phyloP scores from a whole-genome alignment of 2,888 invertebrate genomes.

The Leptopterna dolabrata region DNA sequence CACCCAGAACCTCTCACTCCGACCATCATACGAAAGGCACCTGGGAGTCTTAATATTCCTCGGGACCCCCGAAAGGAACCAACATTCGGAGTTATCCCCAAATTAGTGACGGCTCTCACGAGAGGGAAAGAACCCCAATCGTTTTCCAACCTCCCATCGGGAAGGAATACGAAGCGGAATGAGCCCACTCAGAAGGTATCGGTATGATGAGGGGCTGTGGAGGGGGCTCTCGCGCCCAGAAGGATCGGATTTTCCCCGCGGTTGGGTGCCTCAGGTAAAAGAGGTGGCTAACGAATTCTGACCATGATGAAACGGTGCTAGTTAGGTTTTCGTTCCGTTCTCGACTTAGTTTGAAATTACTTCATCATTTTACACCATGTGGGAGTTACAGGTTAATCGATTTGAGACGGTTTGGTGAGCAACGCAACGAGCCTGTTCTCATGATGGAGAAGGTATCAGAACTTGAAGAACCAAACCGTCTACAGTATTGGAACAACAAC shows the following conservation, averaged over 20 bases:
- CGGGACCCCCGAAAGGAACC: not conserved
- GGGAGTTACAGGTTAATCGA: conserved; percentile 42
- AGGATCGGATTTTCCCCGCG: conserved; percentile 51
- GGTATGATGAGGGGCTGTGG: conserved; percentile 1
- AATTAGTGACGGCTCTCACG: conserved; percentile 34
- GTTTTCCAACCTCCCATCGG: not conserved
- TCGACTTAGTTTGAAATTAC: conserved; percentile 43
- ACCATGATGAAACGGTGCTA: conserved; percentile 22
- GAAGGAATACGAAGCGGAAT: not conserved
- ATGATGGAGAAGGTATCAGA: not conserved
- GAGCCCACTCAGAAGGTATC: conserved; percentile 5
- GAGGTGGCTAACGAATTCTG: conserved; percentile 45
- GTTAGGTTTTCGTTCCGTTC: conserved; percentile 17
- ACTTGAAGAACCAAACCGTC: not conserved
- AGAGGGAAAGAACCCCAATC: not conserved
- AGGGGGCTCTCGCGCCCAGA: not conserved
- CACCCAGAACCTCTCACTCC: not conserved
- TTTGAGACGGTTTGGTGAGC: conserved; percentile 15
- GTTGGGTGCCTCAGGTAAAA: conserved; percentile 44
- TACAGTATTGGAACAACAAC: not conserved
- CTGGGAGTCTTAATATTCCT: conserved; percentile 21
- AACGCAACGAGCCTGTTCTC: not conserved
- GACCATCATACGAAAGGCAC: not conserved
- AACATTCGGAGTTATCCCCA: not conserved
- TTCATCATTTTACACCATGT: conserved; percentile 49